These are phyloP conservation scores for Tamandua tetradactyla DNA, from an alignment of 2,797 vertebrate species.

Conservation along the genomic window DNA sequence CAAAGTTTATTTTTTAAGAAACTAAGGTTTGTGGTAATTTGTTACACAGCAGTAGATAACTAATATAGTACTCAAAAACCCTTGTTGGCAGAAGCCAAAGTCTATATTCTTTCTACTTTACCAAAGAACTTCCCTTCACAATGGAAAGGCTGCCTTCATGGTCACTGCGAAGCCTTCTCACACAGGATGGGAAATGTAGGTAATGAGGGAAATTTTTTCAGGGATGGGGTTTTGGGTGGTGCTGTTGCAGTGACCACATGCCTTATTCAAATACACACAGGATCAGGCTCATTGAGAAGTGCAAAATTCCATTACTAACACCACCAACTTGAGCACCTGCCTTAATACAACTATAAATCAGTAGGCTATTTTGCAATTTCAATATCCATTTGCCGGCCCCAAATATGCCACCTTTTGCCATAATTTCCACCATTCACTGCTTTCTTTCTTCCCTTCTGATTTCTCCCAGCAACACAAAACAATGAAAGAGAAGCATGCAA, in stretches of 20 bases:
- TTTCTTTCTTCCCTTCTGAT: not conserved
- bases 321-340: not conserved
- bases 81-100: not conserved
- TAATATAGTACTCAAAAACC: not conserved
- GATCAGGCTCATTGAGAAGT: not conserved
- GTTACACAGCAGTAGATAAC: not conserved
- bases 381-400: slow-evolving; percentile 6
- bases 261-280: not conserved
- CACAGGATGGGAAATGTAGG: not conserved
- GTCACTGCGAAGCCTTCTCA: not conserved
- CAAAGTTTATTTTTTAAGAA: not conserved
- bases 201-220: not conserved
- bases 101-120: not conserved
- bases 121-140: not conserved
- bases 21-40: not conserved
- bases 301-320: not conserved
- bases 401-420: not conserved
- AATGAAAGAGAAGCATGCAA: not conserved
- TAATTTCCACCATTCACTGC: not conserved
- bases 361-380: slow-evolving; percentile 36
- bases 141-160: not conserved
- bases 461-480: slow-evolving; percentile 20
- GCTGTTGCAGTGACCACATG: not conserved
- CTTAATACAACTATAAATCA: not conserved
- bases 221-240: too few relatives aligned